Conservation (phyloP, 2,113 vertebrate genomes). For the Trichomycterus rosablanca region DNA sequence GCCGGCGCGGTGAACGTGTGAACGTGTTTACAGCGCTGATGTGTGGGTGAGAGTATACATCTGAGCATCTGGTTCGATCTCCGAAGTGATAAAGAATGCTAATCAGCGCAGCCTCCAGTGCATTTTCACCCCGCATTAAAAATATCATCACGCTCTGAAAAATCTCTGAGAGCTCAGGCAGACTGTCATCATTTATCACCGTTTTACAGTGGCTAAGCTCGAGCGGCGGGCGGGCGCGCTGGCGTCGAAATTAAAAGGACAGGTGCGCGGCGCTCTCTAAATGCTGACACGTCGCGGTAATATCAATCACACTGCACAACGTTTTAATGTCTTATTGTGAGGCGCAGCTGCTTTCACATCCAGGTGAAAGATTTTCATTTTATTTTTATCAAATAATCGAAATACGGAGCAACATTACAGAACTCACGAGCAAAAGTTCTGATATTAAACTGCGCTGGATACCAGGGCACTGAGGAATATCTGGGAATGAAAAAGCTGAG, state of each 20-base stretch:
- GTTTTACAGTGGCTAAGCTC: slow-evolving; percentile 9
- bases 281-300: not conserved
- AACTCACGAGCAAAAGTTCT: no score
- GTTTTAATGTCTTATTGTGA: no score
- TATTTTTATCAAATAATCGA: no score
- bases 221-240: not conserved
- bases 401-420: no score
- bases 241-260: slow-evolving; percentile 9
- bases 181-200: slow-evolving; percentile 8
- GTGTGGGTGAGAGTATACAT: slow-evolving; percentile 11
- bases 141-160: slow-evolving; percentile 24
- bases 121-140: slow-evolving; percentile 2
- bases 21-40: slow-evolving; percentile 1
- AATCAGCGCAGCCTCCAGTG: slow-evolving; percentile 22
- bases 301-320: not conserved
- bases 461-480: no score
- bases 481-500: no score
- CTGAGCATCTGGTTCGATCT: slow-evolving; percentile 22
- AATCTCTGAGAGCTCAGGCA: not conserved
- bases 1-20: not conserved
- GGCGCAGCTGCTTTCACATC: no score
- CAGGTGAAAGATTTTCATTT: no score
- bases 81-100: slow-evolving; percentile 29
- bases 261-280: not conserved
- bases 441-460: no score